Evolutionary conservation across 1,140 invertebrate species (phyloP).

Genomic region (Neodiprion pinetum): DNA sequence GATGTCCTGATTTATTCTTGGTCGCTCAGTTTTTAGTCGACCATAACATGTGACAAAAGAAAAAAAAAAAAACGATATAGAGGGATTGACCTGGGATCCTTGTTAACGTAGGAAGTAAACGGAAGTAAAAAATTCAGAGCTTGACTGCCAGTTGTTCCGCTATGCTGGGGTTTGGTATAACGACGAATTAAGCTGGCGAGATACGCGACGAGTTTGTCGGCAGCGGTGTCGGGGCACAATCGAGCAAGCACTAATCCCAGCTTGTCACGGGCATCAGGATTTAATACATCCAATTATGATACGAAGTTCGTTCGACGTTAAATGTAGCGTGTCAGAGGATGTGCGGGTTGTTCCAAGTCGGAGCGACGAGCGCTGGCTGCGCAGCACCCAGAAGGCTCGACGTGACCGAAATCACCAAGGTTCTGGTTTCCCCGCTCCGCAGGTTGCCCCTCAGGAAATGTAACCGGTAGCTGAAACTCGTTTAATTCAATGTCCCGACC

Average conservation of each 20-base stretch:
- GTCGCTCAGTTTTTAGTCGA: no score
- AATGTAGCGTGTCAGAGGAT: constrained; percentile 5
- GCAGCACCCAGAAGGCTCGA: not conserved
- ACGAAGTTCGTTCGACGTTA: constrained; percentile 5
- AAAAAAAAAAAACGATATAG: no score
- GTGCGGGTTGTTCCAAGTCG: constrained; percentile 4
- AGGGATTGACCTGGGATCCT: no score
- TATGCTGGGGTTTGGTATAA: not conserved
- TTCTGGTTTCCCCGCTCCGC: not conserved
- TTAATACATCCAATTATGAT: constrained; percentile 8
- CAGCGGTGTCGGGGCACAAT: not conserved
- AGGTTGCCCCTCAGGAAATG: constrained; percentile 11
- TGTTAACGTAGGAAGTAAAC: no score
- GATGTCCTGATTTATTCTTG: no score
- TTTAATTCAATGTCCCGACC: constrained; percentile 24
- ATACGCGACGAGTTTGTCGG: not conserved
- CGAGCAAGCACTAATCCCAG: not conserved
- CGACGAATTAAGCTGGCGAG: not conserved
- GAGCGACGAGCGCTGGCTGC: not conserved
- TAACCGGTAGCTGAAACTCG: constrained; percentile 11
- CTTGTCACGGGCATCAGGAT: constrained; percentile 6
- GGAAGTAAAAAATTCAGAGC: no score
- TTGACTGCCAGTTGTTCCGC: not conserved
- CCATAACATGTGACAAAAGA: no score
- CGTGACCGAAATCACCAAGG: constrained; percentile 24